Evolutionary conservation across 2,797 vertebrate genomes (phyloP).

Genomic region (Poeciliopsis paucimaculata): DNA sequence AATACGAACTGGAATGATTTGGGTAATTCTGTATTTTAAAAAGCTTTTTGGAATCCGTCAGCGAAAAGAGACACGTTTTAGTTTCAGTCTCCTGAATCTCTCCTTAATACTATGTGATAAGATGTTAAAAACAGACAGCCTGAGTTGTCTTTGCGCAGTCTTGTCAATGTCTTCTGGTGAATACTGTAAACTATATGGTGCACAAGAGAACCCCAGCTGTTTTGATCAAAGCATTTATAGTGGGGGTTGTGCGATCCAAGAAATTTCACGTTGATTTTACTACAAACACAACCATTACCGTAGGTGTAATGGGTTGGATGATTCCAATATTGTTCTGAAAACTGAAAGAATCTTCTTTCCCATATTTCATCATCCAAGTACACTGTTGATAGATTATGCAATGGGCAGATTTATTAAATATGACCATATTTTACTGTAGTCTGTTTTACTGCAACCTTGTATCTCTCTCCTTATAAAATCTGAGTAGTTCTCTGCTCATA

Average conservation of each 20-base stretch:
- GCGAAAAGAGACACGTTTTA: not conserved
- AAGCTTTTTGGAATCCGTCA: not conserved
- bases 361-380: not conserved
- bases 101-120: not conserved
- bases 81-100: no score
- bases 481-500: not conserved
- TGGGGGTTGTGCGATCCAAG: not conserved
- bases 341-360: no score
- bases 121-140: not conserved
- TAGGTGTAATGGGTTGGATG: no score
- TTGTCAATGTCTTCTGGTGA: not conserved
- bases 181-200: not conserved
- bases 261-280: not conserved
- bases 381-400: not conserved
- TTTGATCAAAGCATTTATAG: not conserved
- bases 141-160: not conserved
- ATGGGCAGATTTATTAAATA: not conserved
- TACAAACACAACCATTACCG: no score
- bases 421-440: not conserved
- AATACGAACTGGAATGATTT: not conserved
- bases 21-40: not conserved
- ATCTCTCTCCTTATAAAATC: not conserved
- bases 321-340: no score
- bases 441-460: not conserved
- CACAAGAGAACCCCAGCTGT: not conserved